phyloP scores from a whole-genome alignment of 2,888 invertebrate species.

The Agonopterix arenella region DNA sequence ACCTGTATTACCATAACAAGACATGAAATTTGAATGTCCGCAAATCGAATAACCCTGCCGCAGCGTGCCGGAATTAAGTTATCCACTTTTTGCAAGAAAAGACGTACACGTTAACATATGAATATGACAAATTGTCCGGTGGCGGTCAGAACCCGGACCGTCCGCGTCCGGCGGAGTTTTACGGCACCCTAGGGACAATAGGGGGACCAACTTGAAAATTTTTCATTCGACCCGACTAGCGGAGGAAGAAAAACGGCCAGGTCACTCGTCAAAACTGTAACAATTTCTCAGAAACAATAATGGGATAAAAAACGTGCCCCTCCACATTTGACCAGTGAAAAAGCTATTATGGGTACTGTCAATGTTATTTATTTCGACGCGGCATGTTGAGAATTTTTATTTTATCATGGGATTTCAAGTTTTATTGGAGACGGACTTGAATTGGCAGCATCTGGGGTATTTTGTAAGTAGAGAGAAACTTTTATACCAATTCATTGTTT shows the following conservation, averaged over 20 bases:
- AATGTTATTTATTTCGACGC: conserved; percentile 73
- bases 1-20: conserved; percentile 75
- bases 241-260: conserved; percentile 68
- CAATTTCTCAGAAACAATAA: conserved; percentile 77
- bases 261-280: conserved; percentile 76
- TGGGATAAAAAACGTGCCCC: conserved; percentile 60
- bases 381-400: conserved; percentile 70
- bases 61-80: conserved; percentile 63
- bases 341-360: conserved; percentile 66
- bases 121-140: conserved; percentile 77
- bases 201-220: conserved; percentile 74
- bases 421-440: conserved; percentile 50
- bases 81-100: conserved; percentile 76
- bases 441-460: conserved; percentile 24
- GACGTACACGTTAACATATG: conserved; percentile 76
- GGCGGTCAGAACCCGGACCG: conserved; percentile 58
- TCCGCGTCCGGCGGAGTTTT: conserved; percentile 63
- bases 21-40: conserved; percentile 73
- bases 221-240: conserved; percentile 68
- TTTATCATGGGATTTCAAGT: conserved; percentile 65
- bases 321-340: conserved; percentile 37
- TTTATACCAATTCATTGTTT: too few relatives aligned
- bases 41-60: conserved; percentile 68
- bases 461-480: not conserved
- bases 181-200: conserved; percentile 66